These are phyloP conservation scores for Invenusta paracnida DNA, from an alignment of 2,888 invertebrate genomes.

Conservation along the genomic window DNA sequence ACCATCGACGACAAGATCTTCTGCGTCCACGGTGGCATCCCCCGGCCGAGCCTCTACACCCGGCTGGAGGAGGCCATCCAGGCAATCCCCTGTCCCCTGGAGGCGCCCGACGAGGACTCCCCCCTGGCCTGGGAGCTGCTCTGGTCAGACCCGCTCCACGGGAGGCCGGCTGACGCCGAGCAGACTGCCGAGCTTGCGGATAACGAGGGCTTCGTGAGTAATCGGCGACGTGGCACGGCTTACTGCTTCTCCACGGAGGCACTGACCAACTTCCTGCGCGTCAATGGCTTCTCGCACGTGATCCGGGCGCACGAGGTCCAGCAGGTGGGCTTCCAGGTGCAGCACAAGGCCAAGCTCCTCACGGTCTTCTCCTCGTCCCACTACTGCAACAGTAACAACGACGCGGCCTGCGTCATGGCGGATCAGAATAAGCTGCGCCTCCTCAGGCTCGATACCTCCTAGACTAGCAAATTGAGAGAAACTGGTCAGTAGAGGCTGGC, in stretches of 20 bases:
- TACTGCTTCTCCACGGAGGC: slow-evolving; percentile 71
- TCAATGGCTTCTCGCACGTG: slow-evolving; percentile 69
- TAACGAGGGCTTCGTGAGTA: slow-evolving; percentile 67
- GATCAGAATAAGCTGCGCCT: slow-evolving; percentile 68
- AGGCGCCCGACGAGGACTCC: slow-evolving; percentile 68
- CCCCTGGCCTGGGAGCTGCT: slow-evolving; percentile 74
- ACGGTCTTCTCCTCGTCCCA: slow-evolving; percentile 73
- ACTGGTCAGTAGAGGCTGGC: too few relatives aligned
- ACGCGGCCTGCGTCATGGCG: slow-evolving; percentile 70
- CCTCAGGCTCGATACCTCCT: slow-evolving; percentile 65
- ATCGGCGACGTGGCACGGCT: slow-evolving; percentile 70
- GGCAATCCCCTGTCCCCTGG: slow-evolving; percentile 66
- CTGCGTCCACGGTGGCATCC: slow-evolving; percentile 75
- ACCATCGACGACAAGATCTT: slow-evolving; percentile 73
- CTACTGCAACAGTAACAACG: slow-evolving; percentile 72
- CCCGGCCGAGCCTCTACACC: slow-evolving; percentile 65
- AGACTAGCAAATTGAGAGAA: too few relatives aligned
- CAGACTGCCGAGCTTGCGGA: slow-evolving; percentile 44
- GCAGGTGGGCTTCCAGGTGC: slow-evolving; percentile 70
- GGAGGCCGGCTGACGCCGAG: slow-evolving; percentile 32
- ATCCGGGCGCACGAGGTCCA: slow-evolving; percentile 73
- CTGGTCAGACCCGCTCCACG: slow-evolving; percentile 70
- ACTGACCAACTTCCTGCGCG: slow-evolving; percentile 67
- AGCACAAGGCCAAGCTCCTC: slow-evolving; percentile 68
- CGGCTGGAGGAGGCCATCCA: slow-evolving; percentile 1